A percentile compares a stretch with the other conserved stretches of the same genome.
These are phyloP conservation scores for Neopelma chrysocephalum DNA, from an alignment of 2,797 vertebrate genomes.

Conservation along the genomic window DNA sequence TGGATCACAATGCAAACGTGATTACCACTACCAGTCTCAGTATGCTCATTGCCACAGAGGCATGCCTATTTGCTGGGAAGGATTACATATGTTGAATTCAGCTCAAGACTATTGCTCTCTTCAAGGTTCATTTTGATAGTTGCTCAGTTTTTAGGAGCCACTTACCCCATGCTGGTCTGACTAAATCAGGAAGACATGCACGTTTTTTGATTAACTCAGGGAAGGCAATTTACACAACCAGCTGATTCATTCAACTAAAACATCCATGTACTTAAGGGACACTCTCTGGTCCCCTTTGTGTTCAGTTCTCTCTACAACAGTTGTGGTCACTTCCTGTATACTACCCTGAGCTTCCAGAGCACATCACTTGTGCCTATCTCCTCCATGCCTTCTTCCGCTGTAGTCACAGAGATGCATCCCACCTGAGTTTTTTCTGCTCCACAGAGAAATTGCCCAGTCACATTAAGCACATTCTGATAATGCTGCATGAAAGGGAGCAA, in stretches of 20 bases:
- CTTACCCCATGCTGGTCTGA: not conserved
- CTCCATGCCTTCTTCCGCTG: not conserved
- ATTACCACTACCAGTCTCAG: not conserved
- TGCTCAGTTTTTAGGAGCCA: not conserved
- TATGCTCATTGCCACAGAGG: not conserved
- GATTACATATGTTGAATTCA: fast-evolving
- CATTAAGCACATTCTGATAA: not conserved
- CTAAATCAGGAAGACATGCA: not conserved
- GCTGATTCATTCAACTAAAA: not conserved
- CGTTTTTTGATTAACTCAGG: not conserved
- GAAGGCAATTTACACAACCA: not conserved
- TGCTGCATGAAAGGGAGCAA: not conserved
- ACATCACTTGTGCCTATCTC: not conserved
- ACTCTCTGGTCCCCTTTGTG: not conserved
- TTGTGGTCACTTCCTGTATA: not conserved
- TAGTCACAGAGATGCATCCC: not conserved
- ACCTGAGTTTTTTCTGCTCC: not conserved
- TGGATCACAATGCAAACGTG: not conserved
- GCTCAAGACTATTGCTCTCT: not conserved
- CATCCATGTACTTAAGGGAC: not conserved
- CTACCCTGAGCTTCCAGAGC: not conserved
- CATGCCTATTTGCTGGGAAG: not conserved
- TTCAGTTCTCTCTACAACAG: not conserved
- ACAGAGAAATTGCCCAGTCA: not conserved
- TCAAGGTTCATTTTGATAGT: not conserved